Conservation (phyloP, 2,113 vertebrate genomes). For the Alligator mississippiensis region DNA sequence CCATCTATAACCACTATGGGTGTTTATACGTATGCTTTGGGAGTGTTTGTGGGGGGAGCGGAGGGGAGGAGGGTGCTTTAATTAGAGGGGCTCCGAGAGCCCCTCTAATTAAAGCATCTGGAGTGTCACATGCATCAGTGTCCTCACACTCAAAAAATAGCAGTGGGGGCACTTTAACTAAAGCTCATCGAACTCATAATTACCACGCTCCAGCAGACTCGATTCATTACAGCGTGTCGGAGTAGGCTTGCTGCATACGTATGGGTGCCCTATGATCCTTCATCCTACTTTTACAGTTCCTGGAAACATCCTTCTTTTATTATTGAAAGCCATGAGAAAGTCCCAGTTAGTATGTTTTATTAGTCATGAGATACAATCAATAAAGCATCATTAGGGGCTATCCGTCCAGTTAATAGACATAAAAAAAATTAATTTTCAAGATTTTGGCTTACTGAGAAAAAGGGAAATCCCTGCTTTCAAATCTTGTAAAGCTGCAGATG, state of each 20-base stretch:
- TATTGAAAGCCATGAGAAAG: constrained; percentile 47
- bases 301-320: not conserved
- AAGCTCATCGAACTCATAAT: too few relatives aligned
- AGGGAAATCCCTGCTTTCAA: constrained; percentile 34
- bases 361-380: not conserved
- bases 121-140: too few relatives aligned
- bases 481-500: not conserved
- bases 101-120: too few relatives aligned
- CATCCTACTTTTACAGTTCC: not conserved
- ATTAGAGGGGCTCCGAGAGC: too few relatives aligned
- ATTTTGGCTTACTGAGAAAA: not conserved
- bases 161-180: too few relatives aligned
- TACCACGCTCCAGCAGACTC: too few relatives aligned
- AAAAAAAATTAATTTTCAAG: constrained; percentile 65
- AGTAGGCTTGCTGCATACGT: too few relatives aligned
- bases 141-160: too few relatives aligned
- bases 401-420: constrained; percentile 28
- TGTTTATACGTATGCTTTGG: too few relatives aligned
- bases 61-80: too few relatives aligned
- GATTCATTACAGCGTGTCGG: too few relatives aligned
- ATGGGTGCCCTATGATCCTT: not conserved
- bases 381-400: constrained; percentile 56
- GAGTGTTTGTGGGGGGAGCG: too few relatives aligned
- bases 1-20: not conserved
- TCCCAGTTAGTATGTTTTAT: not conserved